Percentiles rank a stretch among this genome's conserved stretches.
Conservation (phyloP, 2,113 vertebrate species). For the Numida meleagris region DNA sequence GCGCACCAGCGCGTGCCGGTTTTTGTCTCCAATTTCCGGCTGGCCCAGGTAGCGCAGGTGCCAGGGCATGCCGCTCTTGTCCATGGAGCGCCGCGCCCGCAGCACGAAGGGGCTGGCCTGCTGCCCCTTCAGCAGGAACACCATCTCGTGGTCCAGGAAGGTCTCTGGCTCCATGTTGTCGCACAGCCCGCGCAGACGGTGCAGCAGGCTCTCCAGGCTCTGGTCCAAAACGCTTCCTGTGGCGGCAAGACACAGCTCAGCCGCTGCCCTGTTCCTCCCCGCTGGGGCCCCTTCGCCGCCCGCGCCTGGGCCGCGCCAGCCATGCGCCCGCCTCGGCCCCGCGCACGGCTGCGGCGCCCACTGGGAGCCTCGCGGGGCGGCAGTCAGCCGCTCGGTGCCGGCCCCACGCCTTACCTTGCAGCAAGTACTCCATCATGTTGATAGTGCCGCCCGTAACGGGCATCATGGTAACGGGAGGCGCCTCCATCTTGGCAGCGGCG, state of each 20-base stretch:
- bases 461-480: constrained; percentile 92
- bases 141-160: constrained; percentile 94
- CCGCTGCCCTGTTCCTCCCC: not conserved
- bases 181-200: constrained; percentile 93
- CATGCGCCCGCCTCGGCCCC: no score
- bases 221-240: constrained; percentile 94
- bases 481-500: constrained; percentile 81
- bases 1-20: constrained; percentile 89
- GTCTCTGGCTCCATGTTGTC: constrained; percentile 97
- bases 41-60: constrained; percentile 95
- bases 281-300: no score
- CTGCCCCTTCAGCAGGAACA: constrained; percentile 96
- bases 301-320: no score
- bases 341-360: no score
- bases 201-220: constrained; percentile 92
- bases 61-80: constrained; percentile 88
- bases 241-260: not conserved
- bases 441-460: constrained; percentile 92
- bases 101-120: constrained; percentile 96
- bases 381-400: not conserved
- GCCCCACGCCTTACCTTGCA: constrained; percentile 83
- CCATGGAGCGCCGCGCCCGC: constrained; percentile 90
- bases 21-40: constrained; percentile 96
- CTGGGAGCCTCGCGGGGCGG: no score
- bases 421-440: constrained; percentile 96